A percentile compares a stretch with the other conserved stretches of the same genome.
Conservation (phyloP, 1,140 invertebrate species). For the Diorhabda sublineata region DNA sequence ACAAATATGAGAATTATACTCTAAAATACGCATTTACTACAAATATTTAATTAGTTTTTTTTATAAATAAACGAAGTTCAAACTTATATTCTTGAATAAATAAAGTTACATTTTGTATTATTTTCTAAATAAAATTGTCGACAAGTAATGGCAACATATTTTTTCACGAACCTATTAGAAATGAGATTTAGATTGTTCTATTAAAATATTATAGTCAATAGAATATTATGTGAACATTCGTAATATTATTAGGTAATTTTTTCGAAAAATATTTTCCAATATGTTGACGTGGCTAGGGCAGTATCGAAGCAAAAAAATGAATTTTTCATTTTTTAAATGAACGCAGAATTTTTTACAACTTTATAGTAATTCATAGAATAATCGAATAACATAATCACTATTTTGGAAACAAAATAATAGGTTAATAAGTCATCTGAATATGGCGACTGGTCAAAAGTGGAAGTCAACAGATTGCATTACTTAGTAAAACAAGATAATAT, state of each 20-base stretch:
- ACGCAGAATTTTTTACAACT: background rate
- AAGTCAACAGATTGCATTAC: slow-evolving; percentile 40
- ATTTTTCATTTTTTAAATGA: slow-evolving; percentile 9
- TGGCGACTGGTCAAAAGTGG: slow-evolving; percentile 42
- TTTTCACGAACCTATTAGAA: no score
- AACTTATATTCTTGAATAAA: no score
- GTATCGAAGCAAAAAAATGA: slow-evolving; percentile 16
- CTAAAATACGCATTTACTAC: no score
- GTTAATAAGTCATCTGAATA: slow-evolving; percentile 48
- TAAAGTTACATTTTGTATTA: no score
- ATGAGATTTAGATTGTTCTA: no score
- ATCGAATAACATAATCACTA: slow-evolving; percentile 18
- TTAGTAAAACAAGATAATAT: slow-evolving; percentile 5
- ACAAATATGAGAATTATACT: no score
- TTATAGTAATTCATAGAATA: slow-evolving; percentile 2
- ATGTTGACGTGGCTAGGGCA: slow-evolving; percentile 44
- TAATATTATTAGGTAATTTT: background rate
- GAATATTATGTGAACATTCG: no score
- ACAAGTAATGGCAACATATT: no score
- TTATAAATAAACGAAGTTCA: no score
- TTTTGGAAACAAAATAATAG: slow-evolving; percentile 41
- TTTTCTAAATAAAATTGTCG: no score
- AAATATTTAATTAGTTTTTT: no score
- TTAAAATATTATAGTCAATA: no score
- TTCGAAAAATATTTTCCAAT: slow-evolving; percentile 32